A percentile compares a stretch with the other conserved stretches of the same genome.
phyloP scores from a whole-genome alignment of 1,140 invertebrate species.

The Zeugodacus cucurbitae region DNA sequence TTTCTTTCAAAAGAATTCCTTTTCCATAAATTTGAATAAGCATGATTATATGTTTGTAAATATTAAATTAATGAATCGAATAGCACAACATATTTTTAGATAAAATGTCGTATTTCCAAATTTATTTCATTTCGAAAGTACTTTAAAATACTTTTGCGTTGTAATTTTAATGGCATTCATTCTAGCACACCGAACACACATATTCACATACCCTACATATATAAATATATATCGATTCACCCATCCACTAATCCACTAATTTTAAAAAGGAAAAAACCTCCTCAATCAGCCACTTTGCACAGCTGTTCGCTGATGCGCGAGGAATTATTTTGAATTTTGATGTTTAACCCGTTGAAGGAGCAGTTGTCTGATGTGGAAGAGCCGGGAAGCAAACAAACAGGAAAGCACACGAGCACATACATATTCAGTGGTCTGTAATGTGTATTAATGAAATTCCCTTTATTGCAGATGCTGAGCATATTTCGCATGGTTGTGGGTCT shows the following conservation, averaged over 20 bases:
- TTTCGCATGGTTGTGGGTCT: neutral
- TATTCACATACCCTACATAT: neutral
- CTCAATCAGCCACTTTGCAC: neutral
- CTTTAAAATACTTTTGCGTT: neutral
- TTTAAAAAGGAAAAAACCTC: neutral
- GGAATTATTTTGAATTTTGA: constrained; percentile 1
- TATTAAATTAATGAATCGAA: neutral
- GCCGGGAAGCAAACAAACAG: neutral
- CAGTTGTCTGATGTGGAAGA: neutral
- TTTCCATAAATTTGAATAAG: neutral
- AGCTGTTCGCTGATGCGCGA: neutral
- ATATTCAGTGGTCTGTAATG: neutral
- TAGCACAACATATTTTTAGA: neutral
- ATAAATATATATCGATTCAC: neutral
- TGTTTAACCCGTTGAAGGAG: neutral
- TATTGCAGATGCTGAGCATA: neutral
- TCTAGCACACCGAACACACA: neutral
- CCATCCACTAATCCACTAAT: neutral
- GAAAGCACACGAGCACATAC: neutral
- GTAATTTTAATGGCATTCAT: neutral
- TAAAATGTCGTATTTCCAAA: neutral
- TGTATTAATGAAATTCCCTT: neutral
- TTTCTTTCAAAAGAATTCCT: neutral
- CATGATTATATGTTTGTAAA: neutral
- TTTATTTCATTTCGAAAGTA: neutral